Evolutionary conservation across 1,140 invertebrate species (phyloP).

Genomic region (Heterodera schachtii): DNA sequence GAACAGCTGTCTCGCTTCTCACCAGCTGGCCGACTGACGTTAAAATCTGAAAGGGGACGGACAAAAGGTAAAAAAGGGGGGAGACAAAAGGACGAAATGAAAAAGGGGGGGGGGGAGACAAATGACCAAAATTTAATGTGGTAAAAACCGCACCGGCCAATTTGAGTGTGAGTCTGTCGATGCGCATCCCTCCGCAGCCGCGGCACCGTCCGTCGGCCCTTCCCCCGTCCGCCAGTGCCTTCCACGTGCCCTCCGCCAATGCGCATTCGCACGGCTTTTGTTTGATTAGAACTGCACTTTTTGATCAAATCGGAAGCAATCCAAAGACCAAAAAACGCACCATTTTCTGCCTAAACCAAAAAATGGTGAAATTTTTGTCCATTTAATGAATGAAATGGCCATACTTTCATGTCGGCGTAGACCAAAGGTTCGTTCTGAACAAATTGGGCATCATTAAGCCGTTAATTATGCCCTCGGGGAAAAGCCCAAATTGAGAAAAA

Average conservation of each 20-base stretch:
- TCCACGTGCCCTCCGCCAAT: slow-evolving; percentile 28
- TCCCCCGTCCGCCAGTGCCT: slow-evolving; percentile 19
- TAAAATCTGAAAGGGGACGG: slow-evolving; percentile 15
- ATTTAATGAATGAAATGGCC: slow-evolving; percentile 21
- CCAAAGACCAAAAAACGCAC: slow-evolving; percentile 7
- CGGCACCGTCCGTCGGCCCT: slow-evolving; percentile 15
- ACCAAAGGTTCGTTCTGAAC: slow-evolving; percentile 37
- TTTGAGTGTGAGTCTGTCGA: slow-evolving; percentile 36
- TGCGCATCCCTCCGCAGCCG: slow-evolving; percentile 24
- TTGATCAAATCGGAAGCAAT: not conserved
- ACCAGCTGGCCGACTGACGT: slow-evolving; percentile 5
- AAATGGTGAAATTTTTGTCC: not conserved
- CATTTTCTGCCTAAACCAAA: slow-evolving; percentile 26
- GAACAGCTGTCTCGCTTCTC: slow-evolving; percentile 29
- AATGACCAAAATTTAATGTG: too few relatives aligned
- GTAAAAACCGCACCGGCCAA: slow-evolving; percentile 16
- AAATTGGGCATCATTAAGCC: not conserved
- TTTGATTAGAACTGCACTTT: slow-evolving; percentile 41
- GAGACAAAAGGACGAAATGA: not conserved
- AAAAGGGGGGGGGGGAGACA: not conserved
- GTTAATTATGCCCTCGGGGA: not conserved
- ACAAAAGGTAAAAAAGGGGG: slow-evolving; percentile 9
- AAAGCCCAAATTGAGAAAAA: not conserved
- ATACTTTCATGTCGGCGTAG: slow-evolving; percentile 38
- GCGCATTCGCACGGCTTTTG: slow-evolving; percentile 37